A percentile compares a stretch with the other conserved stretches of the same genome.
phyloP scores from a whole-genome alignment of 2,888 invertebrate genomes.

The Lycaena phlaeas region DNA sequence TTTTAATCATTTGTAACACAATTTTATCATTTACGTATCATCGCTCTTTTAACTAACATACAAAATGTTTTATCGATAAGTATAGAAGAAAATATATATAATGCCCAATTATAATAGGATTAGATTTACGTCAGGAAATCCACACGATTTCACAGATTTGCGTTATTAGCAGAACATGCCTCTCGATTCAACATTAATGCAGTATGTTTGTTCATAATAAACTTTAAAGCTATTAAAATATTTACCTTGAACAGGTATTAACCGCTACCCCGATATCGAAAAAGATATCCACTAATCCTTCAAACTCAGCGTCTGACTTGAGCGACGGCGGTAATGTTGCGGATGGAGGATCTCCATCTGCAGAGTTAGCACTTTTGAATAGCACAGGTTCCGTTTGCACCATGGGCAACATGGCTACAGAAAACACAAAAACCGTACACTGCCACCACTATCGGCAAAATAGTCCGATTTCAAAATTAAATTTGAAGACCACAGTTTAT shows the following conservation, averaged over 20 bases:
- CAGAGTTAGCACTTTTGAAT: constrained; percentile 51
- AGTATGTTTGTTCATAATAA: too few relatives aligned
- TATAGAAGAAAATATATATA: too few relatives aligned
- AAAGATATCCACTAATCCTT: constrained; percentile 62
- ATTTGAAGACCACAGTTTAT: constrained; percentile 51
- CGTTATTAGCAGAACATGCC: too few relatives aligned
- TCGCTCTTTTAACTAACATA: too few relatives aligned
- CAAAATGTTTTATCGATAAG: too few relatives aligned
- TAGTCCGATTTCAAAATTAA: constrained; percentile 37
- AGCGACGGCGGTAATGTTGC: constrained; percentile 59
- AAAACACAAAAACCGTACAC: constrained; percentile 41
- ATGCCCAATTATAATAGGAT: too few relatives aligned
- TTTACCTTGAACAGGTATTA: constrained; percentile 55
- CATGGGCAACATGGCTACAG: constrained; percentile 63
- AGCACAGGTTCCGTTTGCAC: constrained; percentile 61
- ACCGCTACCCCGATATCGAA: constrained; percentile 66
- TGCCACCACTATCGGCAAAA: constrained; percentile 39
- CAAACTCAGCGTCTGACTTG: constrained; percentile 60
- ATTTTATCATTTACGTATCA: too few relatives aligned
- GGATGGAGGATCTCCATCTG: constrained; percentile 52
- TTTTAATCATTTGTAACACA: too few relatives aligned
- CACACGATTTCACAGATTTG: too few relatives aligned
- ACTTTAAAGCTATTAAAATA: constrained; percentile 8
- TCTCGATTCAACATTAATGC: too few relatives aligned
- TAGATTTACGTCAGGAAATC: too few relatives aligned